A percentile compares a stretch with the other conserved stretches of the same genome.
These are phyloP conservation scores for Drosophila affinis DNA, from an alignment of 2,888 invertebrate genomes.

Conservation along the genomic window DNA sequence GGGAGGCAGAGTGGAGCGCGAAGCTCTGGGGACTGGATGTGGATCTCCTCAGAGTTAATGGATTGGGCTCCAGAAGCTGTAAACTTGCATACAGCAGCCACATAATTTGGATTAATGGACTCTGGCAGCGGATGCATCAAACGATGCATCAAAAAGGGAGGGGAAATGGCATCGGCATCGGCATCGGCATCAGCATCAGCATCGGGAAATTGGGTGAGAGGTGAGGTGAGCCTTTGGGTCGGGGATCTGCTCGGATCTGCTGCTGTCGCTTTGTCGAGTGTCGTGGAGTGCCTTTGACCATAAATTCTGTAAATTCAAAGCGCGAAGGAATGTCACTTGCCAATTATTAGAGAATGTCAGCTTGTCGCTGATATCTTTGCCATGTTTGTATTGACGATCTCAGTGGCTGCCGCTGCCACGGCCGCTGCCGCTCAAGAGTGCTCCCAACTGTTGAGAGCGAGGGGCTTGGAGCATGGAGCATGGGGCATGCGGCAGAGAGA, in stretches of 20 bases:
- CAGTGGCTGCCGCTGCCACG: conserved; percentile 16
- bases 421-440: conserved; percentile 37
- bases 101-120: conserved; percentile 65
- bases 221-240: conserved; percentile 4
- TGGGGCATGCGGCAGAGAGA: conserved; percentile 10
- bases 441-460: conserved; percentile 42
- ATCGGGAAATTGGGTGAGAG: conserved; percentile 49
- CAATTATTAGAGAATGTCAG: conserved; percentile 78
- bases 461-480: conserved; percentile 12
- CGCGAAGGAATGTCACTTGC: conserved; percentile 78
- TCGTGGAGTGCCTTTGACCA: conserved; percentile 67
- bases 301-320: conserved; percentile 78
- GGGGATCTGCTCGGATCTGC: neutral
- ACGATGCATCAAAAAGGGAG: conserved; percentile 14
- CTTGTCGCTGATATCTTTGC: conserved; percentile 78
- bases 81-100: conserved; percentile 65
- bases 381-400: conserved; percentile 77
- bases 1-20: conserved; percentile 6
- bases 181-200: neutral
- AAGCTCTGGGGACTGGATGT: conserved; percentile 29
- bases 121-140: conserved; percentile 53
- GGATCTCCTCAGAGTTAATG: neutral
- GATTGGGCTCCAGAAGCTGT: conserved; percentile 37
- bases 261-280: conserved; percentile 22
- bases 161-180: neutral